A percentile compares a stretch with the other conserved stretches of the same genome.
phyloP scores from a whole-genome alignment of 2,888 invertebrate genomes.

The Aleiodes leptofemur region DNA sequence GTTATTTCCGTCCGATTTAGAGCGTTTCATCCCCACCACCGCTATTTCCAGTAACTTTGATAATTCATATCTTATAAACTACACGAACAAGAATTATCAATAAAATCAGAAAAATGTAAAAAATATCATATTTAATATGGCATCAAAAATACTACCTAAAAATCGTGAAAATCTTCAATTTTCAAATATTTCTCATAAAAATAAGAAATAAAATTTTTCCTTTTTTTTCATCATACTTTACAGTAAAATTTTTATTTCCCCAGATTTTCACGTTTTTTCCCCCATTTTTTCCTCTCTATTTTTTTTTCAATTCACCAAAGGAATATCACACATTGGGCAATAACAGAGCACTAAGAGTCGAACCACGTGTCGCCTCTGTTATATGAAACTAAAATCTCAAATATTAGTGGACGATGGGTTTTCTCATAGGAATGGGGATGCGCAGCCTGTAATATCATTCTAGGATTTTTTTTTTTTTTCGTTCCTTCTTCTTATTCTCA shows the following conservation, averaged over 20 bases:
- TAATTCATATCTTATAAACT: no score
- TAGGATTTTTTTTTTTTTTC: slow-evolving; percentile 5
- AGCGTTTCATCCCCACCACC: no score
- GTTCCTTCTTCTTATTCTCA: slow-evolving; percentile 2
- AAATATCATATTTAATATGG: no score
- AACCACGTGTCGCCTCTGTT: slow-evolving; percentile 70
- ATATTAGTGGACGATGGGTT: slow-evolving; percentile 62
- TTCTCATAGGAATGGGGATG: slow-evolving; percentile 1
- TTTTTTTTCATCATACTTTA: background rate
- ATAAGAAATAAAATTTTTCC: background rate
- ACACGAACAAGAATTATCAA: no score
- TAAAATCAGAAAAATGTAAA: no score
- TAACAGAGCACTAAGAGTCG: slow-evolving; percentile 65
- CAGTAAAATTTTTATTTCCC: background rate
- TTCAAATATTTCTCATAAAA: no score
- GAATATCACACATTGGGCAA: slow-evolving; percentile 60
- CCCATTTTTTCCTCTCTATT: slow-evolving; percentile 7
- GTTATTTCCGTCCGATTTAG: no score
- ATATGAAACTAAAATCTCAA: slow-evolving; percentile 68
- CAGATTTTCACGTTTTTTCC: background rate
- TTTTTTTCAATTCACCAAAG: slow-evolving; percentile 63
- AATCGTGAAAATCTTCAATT: no score
- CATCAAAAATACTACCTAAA: no score
- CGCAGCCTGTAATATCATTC: slow-evolving; percentile 35
- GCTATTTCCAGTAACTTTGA: no score